Base-by-base conservation (phyloP, 2,797 vertebrate genomes). In the Esox masquinongy region DNA sequence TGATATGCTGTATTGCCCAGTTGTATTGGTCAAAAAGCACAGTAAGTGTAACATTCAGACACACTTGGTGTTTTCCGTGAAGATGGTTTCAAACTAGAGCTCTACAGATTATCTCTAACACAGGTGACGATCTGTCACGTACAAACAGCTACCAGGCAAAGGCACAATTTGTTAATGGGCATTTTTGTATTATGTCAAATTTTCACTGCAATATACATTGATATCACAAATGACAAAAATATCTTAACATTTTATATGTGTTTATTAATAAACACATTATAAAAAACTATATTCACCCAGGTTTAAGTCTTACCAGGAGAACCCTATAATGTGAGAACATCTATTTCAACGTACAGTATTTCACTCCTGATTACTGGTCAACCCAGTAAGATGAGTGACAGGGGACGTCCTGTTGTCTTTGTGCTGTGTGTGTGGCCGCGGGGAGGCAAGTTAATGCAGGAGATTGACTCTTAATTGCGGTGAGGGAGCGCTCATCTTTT, bases 401-500 rank as follows among this genome's bases (percentile, higher is more conserved):
- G 90, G 78, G 87, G 84, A 87, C 73, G 88, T 89, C 82, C 89
- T 90, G 91, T 90, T 88, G 90, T 90, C 89, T 89, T 85, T 90
- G 90, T 86, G 90, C 90, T 88, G 88, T 74, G 90, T 93, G 92
- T 94, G 93, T 94, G 93, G 93, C 92, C 92, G 84, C 67, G 78
- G 89, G 89, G 87, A 79, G 77, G 76, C 67, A 82, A 92, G 85
- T 90, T 92, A 91, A 93, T 91, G 90, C 89, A 83, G 87, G 91
- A 92, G 92, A 92, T 90, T 90, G 89, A 89, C 92, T 93, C 89
- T 92, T 93, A 92, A 94, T 94, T 93, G 91, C 91, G 82, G 89
- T 80, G 87, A 87, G 89, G 56, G 90, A 89, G 88, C 87, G 89
- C 90, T 93, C 93, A 93, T 93, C 91, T 91, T 92, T 92, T 91